These are phyloP conservation scores for Lophius americanus DNA, from an alignment of 2,797 vertebrate genomes.

Conservation along the genomic window DNA sequence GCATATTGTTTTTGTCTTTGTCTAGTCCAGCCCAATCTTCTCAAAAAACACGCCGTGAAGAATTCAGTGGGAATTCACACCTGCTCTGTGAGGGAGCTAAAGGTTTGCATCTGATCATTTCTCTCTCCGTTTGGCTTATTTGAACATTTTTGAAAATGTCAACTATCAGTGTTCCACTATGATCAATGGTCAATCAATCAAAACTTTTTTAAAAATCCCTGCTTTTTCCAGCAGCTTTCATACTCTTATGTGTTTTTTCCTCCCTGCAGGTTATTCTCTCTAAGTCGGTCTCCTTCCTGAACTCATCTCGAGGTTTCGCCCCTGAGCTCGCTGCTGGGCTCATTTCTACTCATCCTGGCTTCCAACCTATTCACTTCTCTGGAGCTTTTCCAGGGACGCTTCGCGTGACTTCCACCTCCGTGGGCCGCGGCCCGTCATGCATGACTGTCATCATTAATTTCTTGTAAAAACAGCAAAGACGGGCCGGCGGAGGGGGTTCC, in stretches of 20 bases:
- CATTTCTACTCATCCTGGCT: conserved; percentile 18
- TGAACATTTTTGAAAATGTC: not conserved
- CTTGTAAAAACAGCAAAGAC: conserved; percentile 82
- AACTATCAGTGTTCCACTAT: too few relatives aligned
- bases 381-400: conserved; percentile 37
- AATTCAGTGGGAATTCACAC: too few relatives aligned
- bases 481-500: conserved; percentile 47
- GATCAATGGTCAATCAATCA: too few relatives aligned
- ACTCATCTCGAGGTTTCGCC: not conserved
- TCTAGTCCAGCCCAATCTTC: too few relatives aligned
- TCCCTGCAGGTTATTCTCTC: not conserved
- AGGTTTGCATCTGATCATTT: too few relatives aligned
- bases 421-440: conserved; percentile 56
- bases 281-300: not conserved
- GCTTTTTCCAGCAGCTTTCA: too few relatives aligned
- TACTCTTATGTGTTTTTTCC: not conserved
- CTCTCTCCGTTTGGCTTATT: too few relatives aligned
- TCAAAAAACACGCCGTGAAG: too few relatives aligned
- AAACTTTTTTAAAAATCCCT: too few relatives aligned
- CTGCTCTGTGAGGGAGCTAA: too few relatives aligned
- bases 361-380: not conserved
- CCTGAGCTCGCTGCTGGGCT: conserved; percentile 12
- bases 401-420: conserved; percentile 72
- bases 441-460: conserved; percentile 81
- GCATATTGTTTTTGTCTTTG: too few relatives aligned